Evolutionary conservation across 2,888 invertebrate species (phyloP), one percentile per base, ranked within the genome.

Genomic region (Malthinus seriepunctatus): DNA sequence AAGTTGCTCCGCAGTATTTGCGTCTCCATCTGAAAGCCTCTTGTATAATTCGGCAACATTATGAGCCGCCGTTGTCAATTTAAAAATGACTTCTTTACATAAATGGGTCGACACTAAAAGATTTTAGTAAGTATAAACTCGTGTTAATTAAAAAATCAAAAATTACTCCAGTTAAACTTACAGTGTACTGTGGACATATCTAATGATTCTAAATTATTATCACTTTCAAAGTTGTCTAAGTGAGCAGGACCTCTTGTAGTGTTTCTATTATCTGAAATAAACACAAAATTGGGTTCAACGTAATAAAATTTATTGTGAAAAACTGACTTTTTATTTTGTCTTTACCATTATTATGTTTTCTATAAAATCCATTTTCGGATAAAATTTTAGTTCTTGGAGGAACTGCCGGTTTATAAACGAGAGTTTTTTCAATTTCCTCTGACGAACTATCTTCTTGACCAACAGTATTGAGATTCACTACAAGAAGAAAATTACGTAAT

Each of bases 361-460:
- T 37, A 35, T 34, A 35, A 11, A 42, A 11, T 4, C 51, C 54
- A 33, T 60, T 60, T 38, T 63, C 59, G 11, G n/a, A 50, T 6
- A 51, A 9, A 50, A 54, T 62, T 52, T 67, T 78, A 0, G 87
- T 87, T 59, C 90, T 79, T 9, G 88, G 87, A 52, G 86, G 83
- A 12, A 83, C 81, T 1, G 87, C 86, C 69, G 86, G 85, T 51
- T 77, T 80, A 76, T 75, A 73, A 14, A 77, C 76, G 10, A 77
- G 81, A 5, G 80, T 79, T 37, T 67, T 65, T 35, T 76, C 76
- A 42, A 76, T 74, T 69, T 89, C 88, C 73, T 92, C 92, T 0
- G 91, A 91, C 69, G 91, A 91, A 47, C 91, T 90, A 78, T 91
- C 91, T 75, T 92, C 92, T 66, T 88, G 88, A 8, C 84, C 87